Evolutionary conservation across 2,888 invertebrate genomes (phyloP).

Genomic region (Papilio demoleus): DNA sequence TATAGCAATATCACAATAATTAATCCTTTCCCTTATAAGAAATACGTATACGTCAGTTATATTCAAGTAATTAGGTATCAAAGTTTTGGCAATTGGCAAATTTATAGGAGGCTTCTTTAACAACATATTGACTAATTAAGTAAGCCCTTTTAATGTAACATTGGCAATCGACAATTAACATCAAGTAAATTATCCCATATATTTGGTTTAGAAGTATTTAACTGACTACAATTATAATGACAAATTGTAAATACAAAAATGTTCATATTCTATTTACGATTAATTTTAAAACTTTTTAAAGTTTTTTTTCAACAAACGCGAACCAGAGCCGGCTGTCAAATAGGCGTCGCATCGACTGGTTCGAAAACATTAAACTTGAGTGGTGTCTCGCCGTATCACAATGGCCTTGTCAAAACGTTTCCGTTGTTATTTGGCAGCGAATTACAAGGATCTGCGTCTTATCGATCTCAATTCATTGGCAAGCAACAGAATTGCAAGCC

Average conservation of each 20-base stretch:
- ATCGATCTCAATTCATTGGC: conserved; percentile 38
- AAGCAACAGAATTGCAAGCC: conserved; percentile 6
- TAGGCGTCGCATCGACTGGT: conserved; percentile 13
- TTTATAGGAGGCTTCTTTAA: too few relatives aligned
- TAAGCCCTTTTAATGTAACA: too few relatives aligned
- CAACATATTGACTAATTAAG: too few relatives aligned
- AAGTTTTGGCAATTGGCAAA: too few relatives aligned
- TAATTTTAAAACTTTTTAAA: background rate
- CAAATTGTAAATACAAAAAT: background rate
- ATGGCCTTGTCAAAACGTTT: conserved; percentile 26
- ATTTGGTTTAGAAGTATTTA: too few relatives aligned
- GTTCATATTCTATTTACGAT: background rate
- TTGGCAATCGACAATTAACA: too few relatives aligned
- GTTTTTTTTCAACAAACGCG: background rate
- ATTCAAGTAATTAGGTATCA: too few relatives aligned
- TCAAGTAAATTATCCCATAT: too few relatives aligned
- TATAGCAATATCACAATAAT: background rate
- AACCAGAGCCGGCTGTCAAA: background rate
- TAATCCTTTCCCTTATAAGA: background rate
- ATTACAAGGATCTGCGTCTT: conserved; percentile 25
- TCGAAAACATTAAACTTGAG: conserved; percentile 27
- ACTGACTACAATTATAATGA: too few relatives aligned
- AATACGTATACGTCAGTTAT: too few relatives aligned
- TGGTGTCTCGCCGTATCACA: conserved; percentile 17
- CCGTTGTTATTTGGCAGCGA: conserved; percentile 35